Evolutionary conservation across 2,113 vertebrate species (phyloP), one percentile per base, ranked within the genome.

Genomic region (Trichechus manatus): DNA sequence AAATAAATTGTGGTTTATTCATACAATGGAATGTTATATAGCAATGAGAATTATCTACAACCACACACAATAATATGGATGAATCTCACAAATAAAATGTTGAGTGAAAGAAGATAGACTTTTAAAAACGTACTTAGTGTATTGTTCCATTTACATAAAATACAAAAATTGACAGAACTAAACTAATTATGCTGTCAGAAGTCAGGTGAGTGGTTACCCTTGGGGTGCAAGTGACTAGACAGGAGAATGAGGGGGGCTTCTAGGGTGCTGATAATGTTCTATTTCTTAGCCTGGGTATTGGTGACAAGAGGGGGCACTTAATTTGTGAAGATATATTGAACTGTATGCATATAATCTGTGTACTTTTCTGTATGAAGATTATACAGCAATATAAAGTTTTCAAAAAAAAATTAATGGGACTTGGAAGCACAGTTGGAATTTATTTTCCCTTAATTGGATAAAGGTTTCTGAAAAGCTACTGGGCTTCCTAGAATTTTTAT

Each of bases 401-500:
- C n/a, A 39, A 94, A 95, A 81, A 68, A 88, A 63, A 56, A 25
- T 36, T 90, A 94, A 90, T 90, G 70, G 77, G 44, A 27, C 70
- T 94, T 96, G 91, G 94, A 97, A 97, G 89, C 47, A 86, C 72
- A 93, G 83, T 97, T 93, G 77, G 95, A 97, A 95, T 96, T 97
- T 93, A 94, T 95, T 81, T 89, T 94, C 70, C 78, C 31, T 93
- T 93, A 95, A 96, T 90, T 95, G 87, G 87, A 95, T 84, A 89
- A 90, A 95, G 29, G 11, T 91, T 92, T 90, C 91, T 90, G 80
- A 97, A 96, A 96, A 94, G 88, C 50, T 56, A 63, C 36, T 80
- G 66, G 39, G 84, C 72, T 98, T 97, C 95, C 96, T 97, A 89
- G 95, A 96, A 96, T 89, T 95, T 92, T 64, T 77, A 98, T 98